A percentile compares a stretch with the other conserved stretches of the same genome.
Evolutionary conservation across 2,113 vertebrate species (phyloP).

Genomic region (Phaethon lepturus): DNA sequence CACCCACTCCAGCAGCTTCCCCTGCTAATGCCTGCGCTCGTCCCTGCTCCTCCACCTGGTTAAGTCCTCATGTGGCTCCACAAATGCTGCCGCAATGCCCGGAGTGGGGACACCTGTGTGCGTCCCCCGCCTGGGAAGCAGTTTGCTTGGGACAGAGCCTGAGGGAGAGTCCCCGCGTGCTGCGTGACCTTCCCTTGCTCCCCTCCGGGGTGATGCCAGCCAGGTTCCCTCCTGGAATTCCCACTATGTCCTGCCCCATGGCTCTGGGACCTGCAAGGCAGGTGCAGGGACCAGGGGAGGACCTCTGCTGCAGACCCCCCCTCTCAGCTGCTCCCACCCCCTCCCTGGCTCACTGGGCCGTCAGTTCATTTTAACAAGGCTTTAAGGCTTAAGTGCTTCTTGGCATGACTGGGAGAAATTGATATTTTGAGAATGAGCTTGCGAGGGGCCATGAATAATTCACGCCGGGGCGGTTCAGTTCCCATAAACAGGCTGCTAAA

Average conservation of each 20-base stretch:
- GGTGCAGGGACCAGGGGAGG: background rate
- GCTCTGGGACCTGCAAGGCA: background rate
- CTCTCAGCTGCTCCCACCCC: background rate
- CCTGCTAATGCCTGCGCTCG: background rate
- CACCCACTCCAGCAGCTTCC: background rate
- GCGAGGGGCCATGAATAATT: conserved; percentile 69
- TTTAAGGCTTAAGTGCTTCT: conserved; percentile 74
- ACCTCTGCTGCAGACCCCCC: background rate
- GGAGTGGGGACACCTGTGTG: background rate
- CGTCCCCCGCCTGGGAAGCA: background rate
- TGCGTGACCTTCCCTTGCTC: background rate
- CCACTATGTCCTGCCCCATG: rapidly evolving
- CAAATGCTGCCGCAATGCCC: background rate
- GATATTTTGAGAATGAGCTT: conserved; percentile 70
- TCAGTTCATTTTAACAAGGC: conserved; percentile 55
- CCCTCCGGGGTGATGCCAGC: rapidly evolving
- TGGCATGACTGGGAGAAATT: conserved; percentile 68
- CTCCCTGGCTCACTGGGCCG: background rate
- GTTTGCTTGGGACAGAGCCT: background rate
- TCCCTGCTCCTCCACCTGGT: background rate
- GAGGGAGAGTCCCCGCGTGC: background rate
- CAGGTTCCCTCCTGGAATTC: background rate
- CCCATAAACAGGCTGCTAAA: conserved; percentile 65
- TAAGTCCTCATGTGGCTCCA: background rate
- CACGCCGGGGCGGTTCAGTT: conserved; percentile 39